Evolutionary conservation across 2,888 invertebrate genomes (phyloP).

Genomic region (Drosophila ezoana): DNA sequence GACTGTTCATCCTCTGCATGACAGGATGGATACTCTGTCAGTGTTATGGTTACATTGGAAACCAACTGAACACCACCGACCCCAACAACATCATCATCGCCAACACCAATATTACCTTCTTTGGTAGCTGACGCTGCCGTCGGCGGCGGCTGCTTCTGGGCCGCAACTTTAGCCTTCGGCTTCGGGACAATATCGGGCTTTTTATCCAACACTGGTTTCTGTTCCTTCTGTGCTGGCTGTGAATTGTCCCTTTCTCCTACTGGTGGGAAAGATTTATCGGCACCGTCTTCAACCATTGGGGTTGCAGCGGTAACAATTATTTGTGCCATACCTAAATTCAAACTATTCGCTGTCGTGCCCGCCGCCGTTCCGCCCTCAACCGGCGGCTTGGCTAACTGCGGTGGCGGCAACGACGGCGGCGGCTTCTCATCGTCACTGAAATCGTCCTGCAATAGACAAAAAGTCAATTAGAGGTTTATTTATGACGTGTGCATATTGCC

Average conservation of each 20-base stretch:
- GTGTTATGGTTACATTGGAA: slow-evolving; percentile 62
- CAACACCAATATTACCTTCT: slow-evolving; percentile 70
- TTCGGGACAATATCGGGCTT: slow-evolving; percentile 68
- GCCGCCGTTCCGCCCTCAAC: slow-evolving; percentile 39
- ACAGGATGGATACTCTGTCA: slow-evolving; percentile 68
- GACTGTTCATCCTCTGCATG: slow-evolving; percentile 75
- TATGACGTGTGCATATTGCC: too few relatives aligned
- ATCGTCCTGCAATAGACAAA: slow-evolving; percentile 76
- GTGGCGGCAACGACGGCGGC: slow-evolving; percentile 80
- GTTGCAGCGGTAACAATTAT: slow-evolving; percentile 97
- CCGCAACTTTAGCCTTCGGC: slow-evolving; percentile 53
- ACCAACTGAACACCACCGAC: slow-evolving; percentile 28
- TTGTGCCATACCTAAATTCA: slow-evolving; percentile 93
- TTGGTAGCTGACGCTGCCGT: slow-evolving; percentile 39
- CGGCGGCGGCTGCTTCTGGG: slow-evolving; percentile 13
- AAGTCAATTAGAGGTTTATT: too few relatives aligned
- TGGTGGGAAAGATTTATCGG: slow-evolving; percentile 91
- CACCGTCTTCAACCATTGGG: slow-evolving; percentile 94
- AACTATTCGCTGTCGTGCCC: slow-evolving; percentile 85
- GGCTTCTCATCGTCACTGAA: slow-evolving; percentile 80
- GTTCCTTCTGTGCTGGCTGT: slow-evolving; percentile 40
- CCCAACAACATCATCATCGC: not conserved
- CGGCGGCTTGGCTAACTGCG: slow-evolving; percentile 54
- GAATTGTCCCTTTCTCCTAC: slow-evolving; percentile 80
- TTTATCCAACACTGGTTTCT: slow-evolving; percentile 48